phyloP scores from a whole-genome alignment of 2,113 vertebrate genomes.

The Columba janthina region DNA sequence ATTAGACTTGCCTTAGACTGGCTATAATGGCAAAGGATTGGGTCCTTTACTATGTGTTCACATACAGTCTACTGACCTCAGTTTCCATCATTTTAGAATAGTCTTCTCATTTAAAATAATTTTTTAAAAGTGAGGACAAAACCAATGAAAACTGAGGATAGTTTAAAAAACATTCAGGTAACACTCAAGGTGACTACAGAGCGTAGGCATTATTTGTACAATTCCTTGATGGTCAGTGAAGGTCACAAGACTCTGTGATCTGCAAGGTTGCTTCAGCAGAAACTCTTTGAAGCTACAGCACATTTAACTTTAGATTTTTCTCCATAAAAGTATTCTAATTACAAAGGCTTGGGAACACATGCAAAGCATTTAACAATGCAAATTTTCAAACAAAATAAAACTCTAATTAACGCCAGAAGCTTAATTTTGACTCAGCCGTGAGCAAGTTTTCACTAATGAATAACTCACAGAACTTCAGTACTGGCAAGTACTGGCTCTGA shows the following conservation, averaged over 20 bases:
- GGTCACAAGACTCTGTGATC: background rate
- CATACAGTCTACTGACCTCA: background rate
- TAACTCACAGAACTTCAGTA: background rate
- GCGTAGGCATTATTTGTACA: background rate
- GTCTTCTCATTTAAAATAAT: background rate
- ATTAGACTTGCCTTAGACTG: too few species aligned
- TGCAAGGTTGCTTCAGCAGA: background rate
- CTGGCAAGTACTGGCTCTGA: background rate
- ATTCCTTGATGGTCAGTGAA: background rate
- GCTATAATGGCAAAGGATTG: background rate
- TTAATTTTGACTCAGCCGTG: background rate
- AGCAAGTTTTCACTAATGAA: background rate
- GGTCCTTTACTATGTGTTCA: background rate
- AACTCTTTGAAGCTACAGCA: background rate
- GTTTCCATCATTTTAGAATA: background rate
- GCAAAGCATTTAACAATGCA: background rate
- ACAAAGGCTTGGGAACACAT: background rate
- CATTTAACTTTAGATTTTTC: background rate
- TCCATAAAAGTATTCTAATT: background rate
- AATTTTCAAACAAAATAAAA: slow-evolving; percentile 31
- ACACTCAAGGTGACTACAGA: background rate
- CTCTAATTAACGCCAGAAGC: background rate
- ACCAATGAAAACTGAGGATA: background rate
- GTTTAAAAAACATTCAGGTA: background rate
- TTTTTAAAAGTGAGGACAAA: background rate